Base-by-base conservation (phyloP, 2,113 vertebrate genomes). In the Nerophis lumbriciformis region DNA sequence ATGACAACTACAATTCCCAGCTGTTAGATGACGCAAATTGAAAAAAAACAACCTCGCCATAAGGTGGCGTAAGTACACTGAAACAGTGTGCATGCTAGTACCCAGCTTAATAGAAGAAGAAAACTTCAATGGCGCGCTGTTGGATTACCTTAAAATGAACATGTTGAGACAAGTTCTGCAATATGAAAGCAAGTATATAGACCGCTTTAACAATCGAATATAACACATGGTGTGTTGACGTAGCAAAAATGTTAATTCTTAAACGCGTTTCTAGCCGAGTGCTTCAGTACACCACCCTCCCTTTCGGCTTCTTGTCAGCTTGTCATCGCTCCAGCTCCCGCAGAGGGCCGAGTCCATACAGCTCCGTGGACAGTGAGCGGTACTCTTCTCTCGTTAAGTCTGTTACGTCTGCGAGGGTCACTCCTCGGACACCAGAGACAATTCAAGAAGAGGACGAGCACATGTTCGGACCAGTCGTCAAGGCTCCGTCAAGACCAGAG, bases 301-400 rank as follows among this genome's bases (percentile, higher is more conserved):
- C 66, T 0, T 48, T 51, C 38, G 53, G 66, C 0, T 50, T 61
- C 51, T 82, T 97, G 42, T 89, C 90, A 19, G 87, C 87, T 4
- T 90, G 88, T 4, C 52, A 63, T 5, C 68, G 49, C 28, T 79
- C 73, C 14, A 74, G n/a, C 13, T 71, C 82, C 39, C 54, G 81
- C 21, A 97, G 92, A 74, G 92, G 87, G 76, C 90, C 69, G 69
- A 97, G 84, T 28, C 61, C 89, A 15, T 98, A 98, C 66, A 91
- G 89, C 63, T 79, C 85, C 7, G 88, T 92, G 48, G 92, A 95
- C 83, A 89, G 90, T 53, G 89, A 90, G 51, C 94, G 89, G 53
- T 98, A 98, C 58, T 91, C 91, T 2, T 88, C 85, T 21, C 90
- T 98, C n/a, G 87, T 97, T 0, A 90, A 65, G 47, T 90, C 92